Percentiles rank a stretch among this genome's conserved stretches.
Evolutionary conservation across 1,140 invertebrate genomes (phyloP).

Genomic region (Doryteuthis pealeii): DNA sequence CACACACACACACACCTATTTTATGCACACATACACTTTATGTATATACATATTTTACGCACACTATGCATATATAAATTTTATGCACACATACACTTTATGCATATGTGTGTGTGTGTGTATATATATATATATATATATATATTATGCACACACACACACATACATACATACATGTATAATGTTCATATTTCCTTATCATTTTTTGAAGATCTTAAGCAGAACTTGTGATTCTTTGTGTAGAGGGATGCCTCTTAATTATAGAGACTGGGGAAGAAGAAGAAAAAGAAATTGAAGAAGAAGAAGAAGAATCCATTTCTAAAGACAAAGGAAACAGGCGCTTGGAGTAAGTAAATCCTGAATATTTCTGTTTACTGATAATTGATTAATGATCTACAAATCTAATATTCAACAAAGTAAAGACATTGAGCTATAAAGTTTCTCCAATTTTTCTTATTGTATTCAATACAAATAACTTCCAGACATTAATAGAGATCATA

Average conservation of each 20-base stretch:
- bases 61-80: background rate
- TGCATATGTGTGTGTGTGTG: background rate
- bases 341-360: too few species aligned
- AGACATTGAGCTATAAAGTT: too few species aligned
- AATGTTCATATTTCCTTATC: background rate
- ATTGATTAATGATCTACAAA: too few species aligned
- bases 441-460: too few species aligned
- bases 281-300: background rate
- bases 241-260: too few species aligned
- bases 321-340: background rate
- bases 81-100: background rate
- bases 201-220: too few species aligned
- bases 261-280: background rate
- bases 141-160: background rate
- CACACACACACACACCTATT: background rate
- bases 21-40: background rate
- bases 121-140: constrained; percentile 5
- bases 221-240: too few species aligned
- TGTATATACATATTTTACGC: background rate
- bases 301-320: too few species aligned
- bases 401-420: too few species aligned
- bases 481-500: too few species aligned
- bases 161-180: background rate
- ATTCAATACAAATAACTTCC: too few species aligned
- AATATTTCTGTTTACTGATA: too few species aligned